These are phyloP conservation scores for Toxotes jaculatrix DNA, from an alignment of 2,113 vertebrate genomes.

Conservation along the genomic window DNA sequence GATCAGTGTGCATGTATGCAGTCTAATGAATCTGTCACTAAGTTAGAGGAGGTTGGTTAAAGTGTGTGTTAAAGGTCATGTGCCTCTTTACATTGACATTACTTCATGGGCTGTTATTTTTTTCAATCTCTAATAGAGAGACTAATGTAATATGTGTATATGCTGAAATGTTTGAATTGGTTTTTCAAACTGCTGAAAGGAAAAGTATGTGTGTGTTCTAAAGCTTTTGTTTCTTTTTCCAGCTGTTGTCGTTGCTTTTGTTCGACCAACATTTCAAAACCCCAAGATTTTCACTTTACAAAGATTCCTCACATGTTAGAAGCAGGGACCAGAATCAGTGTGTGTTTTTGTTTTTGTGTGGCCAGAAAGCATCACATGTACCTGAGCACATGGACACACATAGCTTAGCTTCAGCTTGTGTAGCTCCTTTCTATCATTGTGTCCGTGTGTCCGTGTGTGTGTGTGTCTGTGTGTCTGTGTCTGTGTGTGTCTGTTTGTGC, in stretches of 20 bases:
- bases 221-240: no score
- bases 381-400: conserved; percentile 15
- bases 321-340: neutral
- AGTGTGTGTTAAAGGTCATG: conserved; percentile 13
- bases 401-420: conserved; percentile 6
- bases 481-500: conserved; percentile 33
- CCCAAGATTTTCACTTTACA: neutral
- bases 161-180: neutral
- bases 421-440: conserved; percentile 20
- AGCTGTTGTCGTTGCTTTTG: neutral
- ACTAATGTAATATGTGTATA: neutral
- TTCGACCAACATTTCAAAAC: neutral
- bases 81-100: conserved; percentile 15
- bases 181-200: neutral
- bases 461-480: neutral
- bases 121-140: neutral
- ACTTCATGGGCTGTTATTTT: neutral
- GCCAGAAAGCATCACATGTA: conserved; percentile 18
- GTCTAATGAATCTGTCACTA: conserved; percentile 69
- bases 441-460: neutral
- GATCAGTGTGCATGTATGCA: conserved; percentile 50
- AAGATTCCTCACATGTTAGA: neutral
- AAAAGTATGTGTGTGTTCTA: no score
- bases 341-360: neutral
- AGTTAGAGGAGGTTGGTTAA: conserved; percentile 47